Evolutionary conservation across 2,113 vertebrate genomes (phyloP), one percentile per base, ranked within the genome.

Genomic region (Elgaria multicarinata): DNA sequence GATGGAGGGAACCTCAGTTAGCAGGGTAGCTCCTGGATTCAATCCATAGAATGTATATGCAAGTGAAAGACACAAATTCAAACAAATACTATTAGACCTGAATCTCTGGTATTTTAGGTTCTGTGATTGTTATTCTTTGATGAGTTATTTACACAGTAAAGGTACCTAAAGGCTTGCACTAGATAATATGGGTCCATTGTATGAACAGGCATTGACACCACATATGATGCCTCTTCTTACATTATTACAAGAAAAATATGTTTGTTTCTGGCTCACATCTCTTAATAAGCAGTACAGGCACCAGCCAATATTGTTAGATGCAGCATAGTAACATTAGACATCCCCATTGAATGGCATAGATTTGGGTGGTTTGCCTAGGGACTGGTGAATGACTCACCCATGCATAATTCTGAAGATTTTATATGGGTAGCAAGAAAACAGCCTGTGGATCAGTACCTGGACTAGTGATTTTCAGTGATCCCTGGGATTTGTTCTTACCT

Each of bases 11-110:
- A 6, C 50, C 12, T 53, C 50, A 10, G 50, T 53, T 6, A 53
- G 50, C 50, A 53, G 50, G 12, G 50, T 10, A 53, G 50, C 7
- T 53, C 9, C 50, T 53, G 50, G 50, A 53, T 53, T 50, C 85
- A 83, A 80, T 84, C 31, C n/a, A 71, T 44, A 0, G 0, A 87
- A 0, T 3, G 62, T 0, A 0, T 4, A 7, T 64, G 4, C 0
- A 0, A 79, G 14, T 31, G 44, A 84, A 16, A 24, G 39, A n/a
- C 62, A 86, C 55, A 62, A 10, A 24, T 74, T 80, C 74, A 24
- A 72, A 64, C 50, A 82, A 24, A 26, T 16, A 90, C 69, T 84
- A 66, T 58, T 0, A 0, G 58, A 77, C 0, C 0, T 84, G 39
- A 5, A 36, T 64, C n/a, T 13, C 24, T 64, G n/a, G 39, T 86